These are phyloP conservation scores for Myopa tessellatipennis DNA, from an alignment of 2,888 invertebrate species.

Conservation along the genomic window DNA sequence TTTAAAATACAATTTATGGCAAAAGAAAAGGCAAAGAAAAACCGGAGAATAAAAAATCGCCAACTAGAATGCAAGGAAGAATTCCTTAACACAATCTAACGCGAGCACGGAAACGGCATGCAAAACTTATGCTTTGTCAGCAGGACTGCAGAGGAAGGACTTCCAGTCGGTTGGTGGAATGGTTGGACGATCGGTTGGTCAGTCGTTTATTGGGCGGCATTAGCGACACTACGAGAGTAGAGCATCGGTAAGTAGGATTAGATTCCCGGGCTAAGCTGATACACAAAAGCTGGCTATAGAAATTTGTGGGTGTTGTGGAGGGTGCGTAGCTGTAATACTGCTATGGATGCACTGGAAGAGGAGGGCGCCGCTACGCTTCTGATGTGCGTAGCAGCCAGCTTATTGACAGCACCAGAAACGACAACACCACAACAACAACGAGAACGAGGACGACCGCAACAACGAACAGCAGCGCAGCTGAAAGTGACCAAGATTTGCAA, in stretches of 20 bases:
- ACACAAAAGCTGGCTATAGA: not conserved
- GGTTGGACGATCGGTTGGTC: not conserved
- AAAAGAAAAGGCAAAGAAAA: not conserved
- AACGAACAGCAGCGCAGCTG: not conserved
- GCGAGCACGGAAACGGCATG: slow-evolving; percentile 8
- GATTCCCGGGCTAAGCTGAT: not conserved
- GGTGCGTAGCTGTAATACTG: not conserved
- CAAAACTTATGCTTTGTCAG: slow-evolving; percentile 23
- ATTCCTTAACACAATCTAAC: slow-evolving; percentile 8
- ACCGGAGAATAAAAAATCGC: not conserved
- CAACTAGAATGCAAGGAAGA: slow-evolving; percentile 5
- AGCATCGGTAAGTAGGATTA: not conserved
- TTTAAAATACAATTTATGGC: slow-evolving; percentile 8
- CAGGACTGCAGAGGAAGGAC: not conserved
- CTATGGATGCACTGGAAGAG: not conserved
- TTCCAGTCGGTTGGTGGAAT: not conserved
- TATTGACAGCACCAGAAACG: slow-evolving; percentile 6
- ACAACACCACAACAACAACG: not conserved
- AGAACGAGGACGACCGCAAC: not conserved
- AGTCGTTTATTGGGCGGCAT: too few species aligned
- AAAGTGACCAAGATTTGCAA: not conserved
- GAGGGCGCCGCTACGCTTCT: not conserved
- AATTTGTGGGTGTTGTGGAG: not conserved
- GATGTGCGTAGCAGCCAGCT: not conserved
- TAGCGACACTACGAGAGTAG: too few species aligned